Percentiles rank a stretch among this genome's conserved stretches.
These are phyloP conservation scores for Drosophila rhopaloa DNA, from an alignment of 1,140 invertebrate genomes.

Conservation along the genomic window DNA sequence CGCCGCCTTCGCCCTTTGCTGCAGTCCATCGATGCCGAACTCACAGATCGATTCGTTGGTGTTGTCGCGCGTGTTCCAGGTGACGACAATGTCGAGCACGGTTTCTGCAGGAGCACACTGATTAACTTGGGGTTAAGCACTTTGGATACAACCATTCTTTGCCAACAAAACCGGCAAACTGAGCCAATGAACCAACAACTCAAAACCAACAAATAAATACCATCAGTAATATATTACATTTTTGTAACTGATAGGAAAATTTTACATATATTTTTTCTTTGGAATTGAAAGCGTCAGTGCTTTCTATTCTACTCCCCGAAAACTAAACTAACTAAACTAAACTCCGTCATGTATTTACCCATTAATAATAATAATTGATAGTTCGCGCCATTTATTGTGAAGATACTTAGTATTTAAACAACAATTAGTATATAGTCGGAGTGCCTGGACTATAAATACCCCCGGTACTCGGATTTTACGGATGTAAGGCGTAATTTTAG, in stretches of 20 bases:
- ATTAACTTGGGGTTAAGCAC: slow-evolving; percentile 26
- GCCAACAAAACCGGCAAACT: neutral
- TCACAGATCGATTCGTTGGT: slow-evolving; percentile 91
- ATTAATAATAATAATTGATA: neutral
- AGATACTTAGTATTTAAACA: neutral
- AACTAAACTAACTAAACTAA: too few relatives aligned
- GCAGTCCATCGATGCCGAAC: slow-evolving; percentile 89
- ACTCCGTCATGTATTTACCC: neutral
- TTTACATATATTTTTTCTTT: too few relatives aligned
- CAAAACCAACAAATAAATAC: neutral
- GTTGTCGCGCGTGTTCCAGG: slow-evolving; percentile 93
- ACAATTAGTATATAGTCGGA: neutral
- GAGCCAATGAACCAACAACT: neutral
- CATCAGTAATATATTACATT: neutral
- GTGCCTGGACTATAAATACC: neutral
- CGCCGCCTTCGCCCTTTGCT: slow-evolving; percentile 85
- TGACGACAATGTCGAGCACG: slow-evolving; percentile 91
- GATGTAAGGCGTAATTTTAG: neutral
- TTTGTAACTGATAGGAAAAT: too few relatives aligned
- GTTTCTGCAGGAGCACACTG: slow-evolving; percentile 85
- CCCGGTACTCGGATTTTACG: neutral
- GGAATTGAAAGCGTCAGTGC: neutral
- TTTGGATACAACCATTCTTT: neutral
- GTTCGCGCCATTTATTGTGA: slow-evolving; percentile 19
- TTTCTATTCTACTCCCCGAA: neutral